Evolutionary conservation across 2,888 invertebrate genomes (phyloP), one percentile per base, ranked within the genome.

Genomic region (Nymphalis c-album): DNA sequence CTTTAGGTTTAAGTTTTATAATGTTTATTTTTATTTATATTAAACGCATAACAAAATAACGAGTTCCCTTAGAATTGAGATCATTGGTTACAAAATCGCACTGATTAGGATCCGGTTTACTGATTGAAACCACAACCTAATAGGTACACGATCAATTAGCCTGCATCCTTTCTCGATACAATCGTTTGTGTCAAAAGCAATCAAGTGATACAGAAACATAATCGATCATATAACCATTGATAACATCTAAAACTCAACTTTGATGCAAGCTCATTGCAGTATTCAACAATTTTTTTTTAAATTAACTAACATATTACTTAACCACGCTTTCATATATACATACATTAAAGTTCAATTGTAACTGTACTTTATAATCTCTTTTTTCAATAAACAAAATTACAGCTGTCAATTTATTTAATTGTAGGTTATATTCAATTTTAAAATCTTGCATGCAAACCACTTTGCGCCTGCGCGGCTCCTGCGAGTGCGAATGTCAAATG

Each of bases 381-480:
- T 31, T 55, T 55, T 55, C 53, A 31, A 55, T 55, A 55, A 55
- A 55, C 53, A 7, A 55, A 26, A 55, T 17, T 26, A 16, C 26
- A 5, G 16, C 53, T 55, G 53, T 55, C 53, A 55, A 55, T 55
- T n/a, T 17, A 55, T 31, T 31, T 55, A 55, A 55, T 31, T 55
- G n/a, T 31, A 55, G 53, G 53, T 47, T 26, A 26, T 48, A 48
- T 17, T 57, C 22, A 47, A 48, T 59, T 18, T 20, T 40, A 64
- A 50, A 48, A 59, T 10, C 40, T 51, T 59, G 60, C 46, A 63
- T 55, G 45, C 72, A n/a, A 53, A 31, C 26, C 53, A 72, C 73
- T 75, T 60, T 68, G 67, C 69, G 74, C 65, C 73, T 67, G 53
- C 68, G 71, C 71, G 68, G 68, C 73, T 72, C 68, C 74, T 78